These are phyloP conservation scores for Drosophila dunni DNA, from an alignment of 1,140 invertebrate species.

Conservation along the genomic window DNA sequence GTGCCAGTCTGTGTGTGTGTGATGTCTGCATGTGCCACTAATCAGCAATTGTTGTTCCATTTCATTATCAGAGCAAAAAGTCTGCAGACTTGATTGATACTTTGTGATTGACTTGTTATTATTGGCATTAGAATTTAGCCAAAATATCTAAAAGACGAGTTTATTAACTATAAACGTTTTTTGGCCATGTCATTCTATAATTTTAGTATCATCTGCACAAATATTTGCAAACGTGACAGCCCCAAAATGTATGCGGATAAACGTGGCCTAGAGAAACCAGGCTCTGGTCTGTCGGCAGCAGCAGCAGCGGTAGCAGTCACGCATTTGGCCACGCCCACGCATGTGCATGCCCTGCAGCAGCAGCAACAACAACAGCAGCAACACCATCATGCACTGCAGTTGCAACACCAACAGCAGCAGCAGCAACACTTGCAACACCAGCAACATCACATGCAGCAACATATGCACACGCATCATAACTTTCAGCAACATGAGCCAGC, in stretches of 20 bases:
- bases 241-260: conserved; percentile 76
- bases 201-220: conserved; percentile 65
- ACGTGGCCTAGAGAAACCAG: conserved; percentile 73
- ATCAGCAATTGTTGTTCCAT: conserved; percentile 69
- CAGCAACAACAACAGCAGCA: conserved; percentile 59
- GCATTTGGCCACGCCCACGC: conserved; percentile 53
- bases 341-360: conserved; percentile 56
- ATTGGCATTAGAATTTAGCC: conserved; percentile 35
- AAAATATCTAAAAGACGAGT: conserved; percentile 37
- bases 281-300: conserved; percentile 29
- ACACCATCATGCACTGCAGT: conserved; percentile 44
- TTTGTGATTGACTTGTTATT: conserved; percentile 43
- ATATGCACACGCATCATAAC: conserved; percentile 78
- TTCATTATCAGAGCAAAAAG: conserved; percentile 68
- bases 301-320: conserved; percentile 60
- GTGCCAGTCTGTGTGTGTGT: conserved; percentile 2
- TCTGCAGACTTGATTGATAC: conserved; percentile 76
- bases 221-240: conserved; percentile 74
- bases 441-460: conserved; percentile 74
- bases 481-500: conserved; percentile 67
- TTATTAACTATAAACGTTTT: conserved; percentile 21
- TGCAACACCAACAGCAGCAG: conserved; percentile 70
- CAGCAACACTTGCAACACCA: conserved; percentile 70
- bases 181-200: conserved; percentile 55
- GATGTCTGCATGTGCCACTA: conserved; percentile 32